Base-by-base conservation (phyloP, 1,140 invertebrate species). In the Pogonognathellus flavescens region DNA sequence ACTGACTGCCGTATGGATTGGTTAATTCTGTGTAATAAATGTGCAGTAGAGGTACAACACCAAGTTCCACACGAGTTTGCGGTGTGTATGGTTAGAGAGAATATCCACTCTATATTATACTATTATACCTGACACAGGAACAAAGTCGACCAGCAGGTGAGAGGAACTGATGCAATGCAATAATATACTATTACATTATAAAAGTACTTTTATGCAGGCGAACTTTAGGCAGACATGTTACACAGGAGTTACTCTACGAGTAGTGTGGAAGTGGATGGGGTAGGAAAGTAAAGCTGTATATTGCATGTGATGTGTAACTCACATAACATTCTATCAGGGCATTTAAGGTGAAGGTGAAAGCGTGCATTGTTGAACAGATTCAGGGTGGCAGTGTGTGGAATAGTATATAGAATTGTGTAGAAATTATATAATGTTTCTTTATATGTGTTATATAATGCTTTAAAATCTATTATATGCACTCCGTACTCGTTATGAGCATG, bases 271-370 rank as follows among this genome's bases (percentile, higher is more conserved):
- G 25, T 70, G 10, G 66, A 70, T 20, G 25, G 70, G 31, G 31
- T 76, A 50, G 25, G 31, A 76, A 31, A 76, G 70, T 41, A 76
- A 76, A 76, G 70, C 70, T 76, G 70, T 76, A 76, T 76, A 76
- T 76, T 76, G 70, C 70, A 76, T 76, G 70, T 50, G 41, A 76
- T 76, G 11, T 31, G 70, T 41, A 1, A 10, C 70, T 76, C 70
- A 50, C 70, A 76, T 76, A 49, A 76, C 70, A 76, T 76, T 76
- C 41, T 76, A 76, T 76, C 70, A 76, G 16, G 70, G 70, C 49
- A 76, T 25, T 76, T 76, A 76, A 76, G 70, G 70, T 76, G 70
- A 76, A 76, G 70, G 70, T 76, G 70, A 76, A 76, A 76, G 70
- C 70, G 31, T 49, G 70, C 16, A 18, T 76, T 76, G 22, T 76